A percentile compares a stretch with the other conserved stretches of the same genome.
Conservation (phyloP, 2,113 vertebrate genomes). For the Eulemur macaco region DNA sequence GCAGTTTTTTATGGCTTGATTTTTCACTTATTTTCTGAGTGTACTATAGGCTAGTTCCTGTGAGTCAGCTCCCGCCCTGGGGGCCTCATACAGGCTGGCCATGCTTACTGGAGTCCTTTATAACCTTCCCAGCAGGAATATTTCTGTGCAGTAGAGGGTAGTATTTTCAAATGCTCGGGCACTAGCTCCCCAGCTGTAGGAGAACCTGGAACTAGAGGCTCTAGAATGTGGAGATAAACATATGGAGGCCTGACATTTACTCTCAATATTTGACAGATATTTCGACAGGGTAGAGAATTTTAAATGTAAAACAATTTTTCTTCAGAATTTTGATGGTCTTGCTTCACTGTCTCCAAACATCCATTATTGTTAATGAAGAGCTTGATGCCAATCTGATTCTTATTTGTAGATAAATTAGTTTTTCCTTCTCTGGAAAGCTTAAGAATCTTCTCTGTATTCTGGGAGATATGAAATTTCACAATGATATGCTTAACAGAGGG, state of each 20-base stretch:
- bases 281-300: background rate
- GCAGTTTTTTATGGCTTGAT: background rate
- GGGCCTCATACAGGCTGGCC: background rate
- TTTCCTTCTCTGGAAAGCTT: background rate
- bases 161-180: slow-evolving; percentile 24
- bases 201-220: background rate
- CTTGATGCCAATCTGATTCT: background rate
- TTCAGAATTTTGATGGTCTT: background rate
- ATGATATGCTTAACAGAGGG: background rate
- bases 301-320: background rate
- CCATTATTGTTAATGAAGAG: background rate
- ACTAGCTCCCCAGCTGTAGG: background rate
- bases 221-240: background rate
- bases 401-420: background rate
- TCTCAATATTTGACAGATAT: background rate
- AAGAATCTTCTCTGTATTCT: background rate
- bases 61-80: background rate
- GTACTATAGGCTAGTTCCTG: background rate
- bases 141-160: slow-evolving; percentile 67
- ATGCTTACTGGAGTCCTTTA: background rate
- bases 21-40: background rate
- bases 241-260: background rate
- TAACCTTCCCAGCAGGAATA: background rate
- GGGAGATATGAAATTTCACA: background rate
- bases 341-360: background rate